Conservation (phyloP, 1,140 invertebrate genomes). For the Papilio aristodemus region DNA sequence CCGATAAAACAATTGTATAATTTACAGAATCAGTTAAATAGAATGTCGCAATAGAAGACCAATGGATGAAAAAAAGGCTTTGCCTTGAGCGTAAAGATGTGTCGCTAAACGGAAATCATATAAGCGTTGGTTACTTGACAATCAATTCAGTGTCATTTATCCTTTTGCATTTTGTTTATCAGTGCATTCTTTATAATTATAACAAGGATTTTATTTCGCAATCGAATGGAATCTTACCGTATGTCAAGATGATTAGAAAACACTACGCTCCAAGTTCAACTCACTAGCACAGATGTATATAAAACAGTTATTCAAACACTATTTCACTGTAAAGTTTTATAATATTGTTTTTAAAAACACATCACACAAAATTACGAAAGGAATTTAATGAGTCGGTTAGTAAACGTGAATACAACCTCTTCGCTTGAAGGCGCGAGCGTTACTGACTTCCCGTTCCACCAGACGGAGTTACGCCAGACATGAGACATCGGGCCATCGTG, state of each 20-base stretch:
- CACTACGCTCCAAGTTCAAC: neutral
- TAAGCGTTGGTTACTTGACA: neutral
- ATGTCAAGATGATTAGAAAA: conserved; percentile 5
- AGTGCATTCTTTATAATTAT: neutral
- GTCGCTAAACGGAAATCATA: conserved; percentile 3
- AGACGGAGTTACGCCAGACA: conserved; percentile 30
- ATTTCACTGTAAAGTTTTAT: conserved; percentile 2
- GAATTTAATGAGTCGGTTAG: neutral
- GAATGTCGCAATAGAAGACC: neutral
- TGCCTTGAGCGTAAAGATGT: neutral
- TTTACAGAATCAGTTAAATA: neutral
- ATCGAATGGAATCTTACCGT: conserved; percentile 30
- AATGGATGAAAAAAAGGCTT: neutral
- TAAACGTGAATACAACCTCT: neutral
- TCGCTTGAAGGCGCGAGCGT: neutral
- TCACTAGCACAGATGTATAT: neutral
- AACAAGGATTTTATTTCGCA: neutral
- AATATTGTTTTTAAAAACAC: neutral
- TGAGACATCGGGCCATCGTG: conserved; percentile 19
- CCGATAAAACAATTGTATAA: neutral
- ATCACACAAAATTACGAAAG: neutral
- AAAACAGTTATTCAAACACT: neutral
- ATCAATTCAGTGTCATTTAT: neutral
- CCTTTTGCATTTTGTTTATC: neutral
- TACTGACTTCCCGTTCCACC: conserved; percentile 29